Percentiles rank a stretch among this genome's conserved stretches.
Conservation (phyloP, 1,140 invertebrate species). For the Ptiloglossa arizonensis region DNA sequence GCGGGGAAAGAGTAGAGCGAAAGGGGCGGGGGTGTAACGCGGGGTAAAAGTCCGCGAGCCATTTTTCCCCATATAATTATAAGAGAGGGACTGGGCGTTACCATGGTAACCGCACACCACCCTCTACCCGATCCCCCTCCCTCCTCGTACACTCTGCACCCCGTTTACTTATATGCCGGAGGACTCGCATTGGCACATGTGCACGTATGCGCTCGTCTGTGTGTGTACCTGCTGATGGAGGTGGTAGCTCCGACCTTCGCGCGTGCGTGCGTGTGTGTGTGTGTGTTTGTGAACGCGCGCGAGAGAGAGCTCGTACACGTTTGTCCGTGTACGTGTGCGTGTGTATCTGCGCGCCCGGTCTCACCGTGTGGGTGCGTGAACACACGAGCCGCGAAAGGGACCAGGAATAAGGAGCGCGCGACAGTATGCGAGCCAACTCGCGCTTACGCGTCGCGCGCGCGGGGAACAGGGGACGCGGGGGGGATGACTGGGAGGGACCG, state of each 20-base stretch:
- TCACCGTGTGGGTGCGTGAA: constrained; percentile 34
- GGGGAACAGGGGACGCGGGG: constrained; percentile 49
- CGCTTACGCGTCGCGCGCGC: constrained; percentile 50
- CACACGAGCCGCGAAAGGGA: constrained; percentile 30
- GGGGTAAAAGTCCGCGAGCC: constrained; percentile 71
- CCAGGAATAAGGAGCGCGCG: constrained; percentile 39
- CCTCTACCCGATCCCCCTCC: constrained; percentile 68
- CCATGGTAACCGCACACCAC: constrained; percentile 79
- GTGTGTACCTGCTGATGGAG: constrained; percentile 26
- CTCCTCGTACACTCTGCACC: constrained; percentile 67
- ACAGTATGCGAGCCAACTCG: constrained; percentile 43
- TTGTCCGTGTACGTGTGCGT: constrained; percentile 17
- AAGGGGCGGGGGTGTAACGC: constrained; percentile 62
- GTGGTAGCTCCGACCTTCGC: constrained; percentile 28
- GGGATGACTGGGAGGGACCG: constrained; percentile 36
- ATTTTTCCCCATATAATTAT: constrained; percentile 79
- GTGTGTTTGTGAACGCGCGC: too few relatives aligned
- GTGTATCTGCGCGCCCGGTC: constrained; percentile 1
- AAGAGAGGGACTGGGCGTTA: constrained; percentile 78
- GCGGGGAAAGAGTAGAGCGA: constrained; percentile 29
- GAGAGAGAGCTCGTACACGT: too few relatives aligned
- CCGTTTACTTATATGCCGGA: constrained; percentile 77
- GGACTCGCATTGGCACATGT: constrained; percentile 74
- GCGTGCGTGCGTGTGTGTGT: constrained; percentile 20
- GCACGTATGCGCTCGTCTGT: constrained; percentile 34